Evolutionary conservation across 2,797 vertebrate genomes (phyloP).

Genomic region (Alosa sapidissima): DNA sequence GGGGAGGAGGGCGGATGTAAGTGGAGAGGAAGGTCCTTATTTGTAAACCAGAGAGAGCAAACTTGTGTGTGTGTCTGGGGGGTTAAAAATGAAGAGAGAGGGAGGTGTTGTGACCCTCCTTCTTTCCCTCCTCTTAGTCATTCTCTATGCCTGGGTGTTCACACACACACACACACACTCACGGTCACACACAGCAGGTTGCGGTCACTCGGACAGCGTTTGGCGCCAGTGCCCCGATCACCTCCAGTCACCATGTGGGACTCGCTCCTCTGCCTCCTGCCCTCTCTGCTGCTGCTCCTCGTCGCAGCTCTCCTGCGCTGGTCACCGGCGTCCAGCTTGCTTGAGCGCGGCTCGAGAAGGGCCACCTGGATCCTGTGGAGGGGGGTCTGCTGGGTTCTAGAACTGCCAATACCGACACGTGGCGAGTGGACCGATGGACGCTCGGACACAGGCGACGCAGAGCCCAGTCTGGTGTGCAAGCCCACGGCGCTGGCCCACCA

Average conservation of each 20-base stretch:
- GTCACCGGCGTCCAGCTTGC: conserved; percentile 37
- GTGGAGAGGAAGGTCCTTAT: neutral
- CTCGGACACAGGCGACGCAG: conserved; percentile 21
- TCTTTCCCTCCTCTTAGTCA: neutral
- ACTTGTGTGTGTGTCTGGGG: neutral
- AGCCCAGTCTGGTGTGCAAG: conserved; percentile 76
- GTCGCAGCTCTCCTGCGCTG: conserved; percentile 41
- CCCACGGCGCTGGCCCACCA: conserved; percentile 79
- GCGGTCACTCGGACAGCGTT: neutral
- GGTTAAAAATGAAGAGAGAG: neutral
- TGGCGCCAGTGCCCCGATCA: neutral
- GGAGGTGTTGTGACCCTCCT: neutral
- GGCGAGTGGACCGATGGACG: neutral
- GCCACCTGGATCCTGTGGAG: conserved; percentile 57
- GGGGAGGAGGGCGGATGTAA: neutral
- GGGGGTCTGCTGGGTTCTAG: conserved; percentile 54
- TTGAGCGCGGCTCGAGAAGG: neutral
- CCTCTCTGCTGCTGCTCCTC: conserved; percentile 56
- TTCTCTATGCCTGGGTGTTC: neutral
- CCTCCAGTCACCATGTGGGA: conserved; percentile 42
- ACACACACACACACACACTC: neutral
- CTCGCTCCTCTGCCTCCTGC: conserved; percentile 57
- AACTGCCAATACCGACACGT: conserved; percentile 48
- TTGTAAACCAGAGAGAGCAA: conserved; percentile 4
- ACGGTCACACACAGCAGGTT: neutral